Conservation (phyloP, 2,888 invertebrate genomes). For the Colostygia pectinataria region DNA sequence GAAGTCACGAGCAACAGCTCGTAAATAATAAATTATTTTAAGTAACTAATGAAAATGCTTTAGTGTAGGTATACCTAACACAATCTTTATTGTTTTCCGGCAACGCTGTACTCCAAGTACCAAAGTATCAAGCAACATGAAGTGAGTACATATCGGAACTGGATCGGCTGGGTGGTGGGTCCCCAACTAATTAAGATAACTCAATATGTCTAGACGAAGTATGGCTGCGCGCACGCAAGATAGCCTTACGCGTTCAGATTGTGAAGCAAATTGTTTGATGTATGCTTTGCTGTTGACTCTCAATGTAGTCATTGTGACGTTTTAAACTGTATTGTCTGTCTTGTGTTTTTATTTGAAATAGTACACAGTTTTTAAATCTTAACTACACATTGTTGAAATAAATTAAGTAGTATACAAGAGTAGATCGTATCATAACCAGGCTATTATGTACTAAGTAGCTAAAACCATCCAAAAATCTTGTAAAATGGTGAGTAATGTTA, state of each 20-base stretch:
- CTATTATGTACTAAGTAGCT: too few species aligned
- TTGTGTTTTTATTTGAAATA: too few species aligned
- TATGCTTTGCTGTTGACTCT: constrained; percentile 21
- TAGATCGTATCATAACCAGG: too few species aligned
- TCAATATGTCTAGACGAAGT: constrained; percentile 55
- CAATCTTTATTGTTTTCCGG: not conserved
- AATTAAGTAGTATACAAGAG: too few species aligned
- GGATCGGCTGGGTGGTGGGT: constrained; percentile 51
- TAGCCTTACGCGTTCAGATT: constrained; percentile 41
- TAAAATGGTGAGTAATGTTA: too few species aligned
- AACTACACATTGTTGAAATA: too few species aligned
- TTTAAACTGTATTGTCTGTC: too few species aligned
- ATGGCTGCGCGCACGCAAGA: constrained; percentile 55
- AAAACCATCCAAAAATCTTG: too few species aligned
- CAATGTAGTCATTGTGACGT: not conserved
- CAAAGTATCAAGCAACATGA: constrained; percentile 10
- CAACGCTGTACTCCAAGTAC: not conserved
- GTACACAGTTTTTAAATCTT: too few species aligned
- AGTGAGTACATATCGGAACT: constrained; percentile 32
- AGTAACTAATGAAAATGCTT: not conserved
- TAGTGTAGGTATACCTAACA: not conserved
- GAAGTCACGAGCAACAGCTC: too few species aligned
- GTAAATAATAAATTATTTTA: too few species aligned
- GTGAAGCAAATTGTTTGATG: constrained; percentile 50
- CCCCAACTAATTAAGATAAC: constrained; percentile 58